phyloP scores from a whole-genome alignment of 1,140 invertebrate species.

The Forficula auricularia region DNA sequence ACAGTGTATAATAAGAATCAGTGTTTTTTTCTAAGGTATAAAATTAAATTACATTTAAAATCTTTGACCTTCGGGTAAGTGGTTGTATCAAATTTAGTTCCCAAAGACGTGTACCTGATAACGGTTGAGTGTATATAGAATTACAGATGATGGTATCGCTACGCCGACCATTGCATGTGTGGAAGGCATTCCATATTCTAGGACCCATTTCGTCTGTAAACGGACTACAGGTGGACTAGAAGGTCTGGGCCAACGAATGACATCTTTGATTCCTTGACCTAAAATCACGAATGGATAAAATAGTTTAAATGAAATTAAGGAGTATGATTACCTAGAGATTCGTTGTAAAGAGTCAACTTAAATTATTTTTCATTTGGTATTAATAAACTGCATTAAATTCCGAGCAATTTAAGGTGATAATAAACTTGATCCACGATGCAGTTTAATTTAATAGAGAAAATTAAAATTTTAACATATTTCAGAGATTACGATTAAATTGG shows the following conservation, averaged over 20 bases:
- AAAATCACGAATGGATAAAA: constrained; percentile 6
- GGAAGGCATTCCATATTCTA: constrained; percentile 87
- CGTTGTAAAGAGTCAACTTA: constrained; percentile 12
- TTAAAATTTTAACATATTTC: no score
- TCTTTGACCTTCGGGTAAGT: no score
- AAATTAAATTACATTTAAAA: no score
- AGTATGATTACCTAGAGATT: constrained; percentile 1
- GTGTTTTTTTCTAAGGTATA: no score
- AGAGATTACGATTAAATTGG: no score
- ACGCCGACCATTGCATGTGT: constrained; percentile 83
- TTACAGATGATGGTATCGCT: constrained; percentile 66
- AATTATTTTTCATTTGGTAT: background rate
- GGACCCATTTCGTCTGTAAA: constrained; percentile 66
- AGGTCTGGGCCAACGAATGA: constrained; percentile 69
- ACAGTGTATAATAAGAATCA: no score
- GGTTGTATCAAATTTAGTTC: no score
- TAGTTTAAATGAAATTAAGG: background rate
- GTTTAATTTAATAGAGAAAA: no score
- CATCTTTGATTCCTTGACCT: constrained; percentile 77
- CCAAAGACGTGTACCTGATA: constrained; percentile 51
- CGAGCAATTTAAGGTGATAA: no score
- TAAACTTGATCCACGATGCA: no score
- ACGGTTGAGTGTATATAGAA: constrained; percentile 59
- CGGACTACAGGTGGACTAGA: constrained; percentile 59
- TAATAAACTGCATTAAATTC: background rate